These are phyloP conservation scores for Pachymerium ferrugineum DNA, from an alignment of 2,888 invertebrate genomes.

Conservation along the genomic window DNA sequence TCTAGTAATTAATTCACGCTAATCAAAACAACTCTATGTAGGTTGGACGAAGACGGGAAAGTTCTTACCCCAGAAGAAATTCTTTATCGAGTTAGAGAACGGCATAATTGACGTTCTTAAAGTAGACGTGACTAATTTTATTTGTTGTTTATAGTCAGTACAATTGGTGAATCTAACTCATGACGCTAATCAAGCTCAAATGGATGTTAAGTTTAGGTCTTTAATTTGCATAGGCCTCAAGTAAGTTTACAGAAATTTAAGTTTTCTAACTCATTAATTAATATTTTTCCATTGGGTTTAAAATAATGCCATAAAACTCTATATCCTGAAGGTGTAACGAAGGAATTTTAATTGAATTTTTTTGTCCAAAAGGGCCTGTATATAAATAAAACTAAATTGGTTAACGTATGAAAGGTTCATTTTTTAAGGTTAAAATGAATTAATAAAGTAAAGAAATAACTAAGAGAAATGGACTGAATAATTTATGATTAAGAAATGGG, in stretches of 20 bases:
- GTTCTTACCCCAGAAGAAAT: constrained; percentile 94
- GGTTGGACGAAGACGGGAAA: constrained; percentile 96
- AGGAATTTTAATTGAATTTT: no score
- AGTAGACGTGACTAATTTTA: constrained; percentile 34
- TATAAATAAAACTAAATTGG: no score
- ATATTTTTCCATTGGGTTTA: no score
- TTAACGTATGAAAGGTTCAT: no score
- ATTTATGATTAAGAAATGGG: no score
- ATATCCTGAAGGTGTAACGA: no score
- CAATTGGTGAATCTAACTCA: constrained; percentile 78
- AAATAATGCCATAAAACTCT: no score
- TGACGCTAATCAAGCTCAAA: constrained; percentile 92
- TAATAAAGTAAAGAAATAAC: no score
- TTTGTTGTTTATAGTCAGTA: constrained; percentile 11
- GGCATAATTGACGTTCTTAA: background rate
- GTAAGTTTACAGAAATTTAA: constrained; percentile 44
- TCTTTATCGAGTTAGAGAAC: constrained; percentile 52
- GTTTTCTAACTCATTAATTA: no score
- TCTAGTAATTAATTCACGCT: background rate
- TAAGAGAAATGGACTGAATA: no score
- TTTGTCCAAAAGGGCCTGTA: no score
- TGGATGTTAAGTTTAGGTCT: constrained; percentile 96
- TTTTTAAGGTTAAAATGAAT: no score
- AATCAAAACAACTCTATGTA: constrained; percentile 38
- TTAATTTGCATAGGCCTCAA: constrained; percentile 92